Percentiles rank a stretch among this genome's conserved stretches.
Evolutionary conservation across 2,113 vertebrate genomes (phyloP).

Genomic region (Pyxicephalus adspersus): DNA sequence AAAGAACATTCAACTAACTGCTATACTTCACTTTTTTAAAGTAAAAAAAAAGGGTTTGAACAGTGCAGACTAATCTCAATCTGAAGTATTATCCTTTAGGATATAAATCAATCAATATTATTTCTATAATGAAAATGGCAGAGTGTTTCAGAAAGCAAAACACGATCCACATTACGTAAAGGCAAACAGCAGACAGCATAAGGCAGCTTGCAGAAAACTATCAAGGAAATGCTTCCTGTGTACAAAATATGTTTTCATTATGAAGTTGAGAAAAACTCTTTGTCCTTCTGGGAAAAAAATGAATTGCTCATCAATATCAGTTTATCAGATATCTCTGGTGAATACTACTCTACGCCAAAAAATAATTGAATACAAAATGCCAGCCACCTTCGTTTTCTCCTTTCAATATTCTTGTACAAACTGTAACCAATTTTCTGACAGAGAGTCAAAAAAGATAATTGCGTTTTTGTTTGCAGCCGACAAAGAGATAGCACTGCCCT

Average conservation of each 20-base stretch:
- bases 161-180: slow-evolving; percentile 5
- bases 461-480: slow-evolving; percentile 14
- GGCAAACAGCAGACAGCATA: slow-evolving; percentile 3
- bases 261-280: slow-evolving; percentile 8
- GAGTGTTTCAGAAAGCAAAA: not conserved
- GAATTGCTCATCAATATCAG: slow-evolving; percentile 34
- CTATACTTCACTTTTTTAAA: not conserved
- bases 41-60: not conserved
- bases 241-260: slow-evolving; percentile 22
- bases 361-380: slow-evolving; percentile 26
- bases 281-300: slow-evolving; percentile 23
- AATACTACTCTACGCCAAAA: slow-evolving; percentile 21
- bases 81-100: not conserved
- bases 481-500: not conserved
- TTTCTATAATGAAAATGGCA: slow-evolving; percentile 16
- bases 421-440: slow-evolving; percentile 29
- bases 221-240: not conserved
- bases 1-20: too few relatives aligned
- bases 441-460: slow-evolving; percentile 21
- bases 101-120: slow-evolving; percentile 16
- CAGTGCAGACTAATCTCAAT: slow-evolving; percentile 7
- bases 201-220: slow-evolving; percentile 14
- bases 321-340: slow-evolving; percentile 23
- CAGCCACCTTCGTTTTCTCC: slow-evolving; percentile 24
- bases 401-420: slow-evolving; percentile 34